phyloP scores from a whole-genome alignment of 2,113 vertebrate species.

The Ictalurus punctatus region DNA sequence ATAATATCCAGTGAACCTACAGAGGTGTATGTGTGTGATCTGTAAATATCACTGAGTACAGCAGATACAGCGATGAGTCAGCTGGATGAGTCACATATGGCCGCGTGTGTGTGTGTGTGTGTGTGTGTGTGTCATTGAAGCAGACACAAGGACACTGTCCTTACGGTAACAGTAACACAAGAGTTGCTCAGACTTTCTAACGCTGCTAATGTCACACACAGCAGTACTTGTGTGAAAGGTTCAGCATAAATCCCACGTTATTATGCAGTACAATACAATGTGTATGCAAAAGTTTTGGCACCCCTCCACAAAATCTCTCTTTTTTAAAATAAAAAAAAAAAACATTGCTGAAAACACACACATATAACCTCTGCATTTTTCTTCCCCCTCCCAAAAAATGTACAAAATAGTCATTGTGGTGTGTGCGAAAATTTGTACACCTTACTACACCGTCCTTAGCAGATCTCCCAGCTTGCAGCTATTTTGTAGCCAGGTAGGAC shows the following conservation, averaged over 20 bases:
- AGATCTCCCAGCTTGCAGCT: not conserved
- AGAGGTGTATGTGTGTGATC: not conserved
- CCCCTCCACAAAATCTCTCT: not conserved
- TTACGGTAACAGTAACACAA: not conserved
- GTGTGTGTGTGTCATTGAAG: not conserved
- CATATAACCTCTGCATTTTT: not conserved
- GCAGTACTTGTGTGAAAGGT: not conserved
- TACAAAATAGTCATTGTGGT: not conserved
- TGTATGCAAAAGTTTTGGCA: not conserved
- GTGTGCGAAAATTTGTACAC: not conserved
- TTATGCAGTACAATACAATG: not conserved
- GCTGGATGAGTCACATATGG: not conserved
- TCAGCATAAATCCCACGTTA: not conserved
- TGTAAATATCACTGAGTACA: constrained; percentile 6
- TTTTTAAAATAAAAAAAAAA: too few species aligned
- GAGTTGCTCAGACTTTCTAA: not conserved
- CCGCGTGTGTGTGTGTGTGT: not conserved
- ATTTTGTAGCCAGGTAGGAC: not conserved
- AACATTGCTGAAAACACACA: not conserved
- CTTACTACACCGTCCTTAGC: not conserved
- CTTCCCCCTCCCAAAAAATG: not conserved
- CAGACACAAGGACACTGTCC: not conserved
- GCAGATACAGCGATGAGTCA: constrained; percentile 6
- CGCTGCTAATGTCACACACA: not conserved
- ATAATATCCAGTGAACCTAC: not conserved